Evolutionary conservation across 2,888 invertebrate species (phyloP).

Genomic region (Cybosia mesomella): DNA sequence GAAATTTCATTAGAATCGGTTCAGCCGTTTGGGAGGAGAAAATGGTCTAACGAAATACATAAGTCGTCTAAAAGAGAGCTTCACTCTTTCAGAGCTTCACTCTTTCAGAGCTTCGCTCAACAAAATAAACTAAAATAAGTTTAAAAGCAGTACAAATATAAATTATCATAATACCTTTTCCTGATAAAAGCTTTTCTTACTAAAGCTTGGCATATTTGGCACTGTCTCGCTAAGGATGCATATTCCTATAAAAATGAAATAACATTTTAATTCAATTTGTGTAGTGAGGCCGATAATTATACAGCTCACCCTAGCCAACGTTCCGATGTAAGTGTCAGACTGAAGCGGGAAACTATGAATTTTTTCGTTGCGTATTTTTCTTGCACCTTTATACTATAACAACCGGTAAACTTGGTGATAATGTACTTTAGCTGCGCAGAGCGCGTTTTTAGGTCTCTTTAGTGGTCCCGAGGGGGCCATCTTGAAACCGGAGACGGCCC

Average conservation of each 20-base stretch:
- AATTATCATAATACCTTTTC: not conserved
- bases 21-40: no score
- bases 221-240: conserved; percentile 11
- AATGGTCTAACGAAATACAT: no score
- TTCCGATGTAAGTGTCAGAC: conserved; percentile 19
- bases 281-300: conserved; percentile 51
- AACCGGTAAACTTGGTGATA: no score
- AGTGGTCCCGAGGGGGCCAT: no score
- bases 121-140: no score
- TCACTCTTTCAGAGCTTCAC: no score
- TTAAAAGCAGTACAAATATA: not conserved
- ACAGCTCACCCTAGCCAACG: conserved; percentile 38
- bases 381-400: not conserved
- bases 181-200: not conserved
- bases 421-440: no score
- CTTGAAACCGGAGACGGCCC: no score
- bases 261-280: conserved; percentile 53
- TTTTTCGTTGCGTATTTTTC: not conserved
- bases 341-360: conserved; percentile 8
- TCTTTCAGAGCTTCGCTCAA: no score
- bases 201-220: not conserved
- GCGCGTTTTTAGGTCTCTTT: no score
- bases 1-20: no score
- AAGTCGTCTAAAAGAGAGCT: no score
- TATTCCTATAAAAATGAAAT: conserved; percentile 34